These are phyloP conservation scores for Aphidius ervi DNA, from an alignment of 1,140 invertebrate species.

Conservation along the genomic window DNA sequence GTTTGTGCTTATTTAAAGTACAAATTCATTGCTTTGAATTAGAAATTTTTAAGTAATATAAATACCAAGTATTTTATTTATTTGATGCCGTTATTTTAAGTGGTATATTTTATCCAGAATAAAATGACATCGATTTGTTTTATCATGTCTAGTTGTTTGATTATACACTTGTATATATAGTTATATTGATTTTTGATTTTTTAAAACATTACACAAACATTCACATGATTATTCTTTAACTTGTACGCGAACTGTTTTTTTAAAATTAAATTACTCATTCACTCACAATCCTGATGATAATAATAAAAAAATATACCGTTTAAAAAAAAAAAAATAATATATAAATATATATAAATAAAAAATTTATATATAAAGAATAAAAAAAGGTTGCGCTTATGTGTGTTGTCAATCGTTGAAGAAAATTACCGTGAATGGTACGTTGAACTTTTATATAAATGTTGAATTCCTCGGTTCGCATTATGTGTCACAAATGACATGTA, in stretches of 20 bases:
- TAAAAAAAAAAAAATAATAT: neutral
- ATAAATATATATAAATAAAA: neutral
- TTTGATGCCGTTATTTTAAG: slow-evolving; percentile 2
- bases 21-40: neutral
- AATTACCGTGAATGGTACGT: no score
- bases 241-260: slow-evolving; percentile 6
- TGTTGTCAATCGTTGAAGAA: no score
- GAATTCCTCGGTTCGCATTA: no score
- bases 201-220: no score
- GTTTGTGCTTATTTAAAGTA: no score
- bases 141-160: neutral
- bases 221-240: slow-evolving; percentile 1
- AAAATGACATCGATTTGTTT: slow-evolving; percentile 11
- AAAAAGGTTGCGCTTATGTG: no score
- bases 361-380: neutral
- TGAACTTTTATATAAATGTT: no score
- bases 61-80: neutral
- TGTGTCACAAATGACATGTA: no score
- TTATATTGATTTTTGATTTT: no score
- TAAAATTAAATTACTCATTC: slow-evolving; percentile 11
- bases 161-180: no score
- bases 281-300: slow-evolving; percentile 1
- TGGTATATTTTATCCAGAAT: slow-evolving; percentile 4
- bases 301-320: slow-evolving; percentile 11
- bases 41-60: slow-evolving; percentile 10